phyloP scores from a whole-genome alignment of 2,888 invertebrate species.

The Serripes groenlandicus region DNA sequence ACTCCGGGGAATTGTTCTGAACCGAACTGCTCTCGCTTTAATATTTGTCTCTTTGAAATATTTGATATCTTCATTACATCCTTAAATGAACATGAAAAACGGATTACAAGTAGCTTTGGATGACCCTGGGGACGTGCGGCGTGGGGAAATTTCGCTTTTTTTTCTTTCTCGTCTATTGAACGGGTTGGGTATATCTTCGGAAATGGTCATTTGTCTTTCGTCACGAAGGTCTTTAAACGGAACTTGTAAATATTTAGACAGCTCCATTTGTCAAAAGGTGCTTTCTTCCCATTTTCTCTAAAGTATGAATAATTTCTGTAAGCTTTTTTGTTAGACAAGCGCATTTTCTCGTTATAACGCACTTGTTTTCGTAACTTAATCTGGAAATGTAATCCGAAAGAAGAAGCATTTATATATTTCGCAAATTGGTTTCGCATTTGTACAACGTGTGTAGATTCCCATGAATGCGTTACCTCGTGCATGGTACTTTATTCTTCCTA shows the following conservation, averaged over 20 bases:
- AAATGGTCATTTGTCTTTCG: slow-evolving; percentile 7
- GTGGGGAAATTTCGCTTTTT: slow-evolving; percentile 9
- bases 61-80: slow-evolving; percentile 62
- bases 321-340: too few species aligned
- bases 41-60: slow-evolving; percentile 66
- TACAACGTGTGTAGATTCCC: too few species aligned
- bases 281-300: too few species aligned
- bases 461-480: too few species aligned
- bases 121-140: slow-evolving; percentile 26
- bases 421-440: too few species aligned
- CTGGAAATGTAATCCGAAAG: too few species aligned
- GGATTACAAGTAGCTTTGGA: slow-evolving; percentile 34
- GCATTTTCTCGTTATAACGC: too few species aligned
- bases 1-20: slow-evolving; percentile 51
- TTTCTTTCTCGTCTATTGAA: background rate
- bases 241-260: background rate
- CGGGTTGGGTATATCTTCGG: background rate
- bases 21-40: slow-evolving; percentile 59
- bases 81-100: slow-evolving; percentile 62
- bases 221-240: background rate
- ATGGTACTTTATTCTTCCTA: too few species aligned
- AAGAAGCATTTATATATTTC: too few species aligned
- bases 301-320: too few species aligned
- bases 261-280: background rate
- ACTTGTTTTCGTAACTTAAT: too few species aligned